Percentiles rank a stretch among this genome's conserved stretches.
Evolutionary conservation across 2,797 vertebrate species (phyloP).

Genomic region (Masticophis lateralis): DNA sequence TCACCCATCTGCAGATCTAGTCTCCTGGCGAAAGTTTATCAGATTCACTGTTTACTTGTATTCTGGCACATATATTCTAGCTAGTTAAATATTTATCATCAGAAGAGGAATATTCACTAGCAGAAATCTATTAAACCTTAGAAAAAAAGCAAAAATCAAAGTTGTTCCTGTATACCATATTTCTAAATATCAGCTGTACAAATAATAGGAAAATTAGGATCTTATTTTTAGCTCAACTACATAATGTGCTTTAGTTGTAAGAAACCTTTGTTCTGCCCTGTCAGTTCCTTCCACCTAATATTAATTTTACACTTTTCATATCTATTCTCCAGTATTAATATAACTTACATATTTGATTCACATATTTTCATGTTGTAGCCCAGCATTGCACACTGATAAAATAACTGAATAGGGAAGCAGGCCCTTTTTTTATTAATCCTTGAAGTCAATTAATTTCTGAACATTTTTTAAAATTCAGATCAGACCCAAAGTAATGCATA

Average conservation of each 20-base stretch:
- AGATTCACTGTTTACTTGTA: background rate
- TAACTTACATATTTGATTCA: constrained; percentile 47
- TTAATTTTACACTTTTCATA: constrained; percentile 52
- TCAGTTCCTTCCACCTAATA: constrained; percentile 54
- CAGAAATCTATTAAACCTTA: background rate
- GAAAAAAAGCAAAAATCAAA: background rate
- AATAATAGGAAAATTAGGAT: constrained; percentile 59
- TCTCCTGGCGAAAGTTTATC: background rate
- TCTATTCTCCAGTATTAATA: constrained; percentile 46
- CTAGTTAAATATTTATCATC: background rate
- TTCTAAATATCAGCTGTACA: constrained; percentile 55
- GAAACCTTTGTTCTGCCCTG: constrained; percentile 54
- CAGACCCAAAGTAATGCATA: background rate
- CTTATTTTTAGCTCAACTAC: constrained; percentile 45
- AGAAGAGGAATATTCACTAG: background rate
- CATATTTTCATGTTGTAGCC: constrained; percentile 34
- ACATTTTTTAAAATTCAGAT: background rate
- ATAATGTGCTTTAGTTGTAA: constrained; percentile 42
- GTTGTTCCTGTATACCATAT: constrained; percentile 19
- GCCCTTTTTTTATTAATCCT: background rate
- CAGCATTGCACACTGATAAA: constrained; percentile 32
- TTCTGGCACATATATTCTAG: background rate
- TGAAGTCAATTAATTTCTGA: background rate
- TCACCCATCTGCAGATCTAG: background rate
- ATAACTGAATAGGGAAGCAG: constrained; percentile 17